Percentiles rank a stretch among this genome's conserved stretches.
Evolutionary conservation across 1,140 invertebrate species (phyloP).

Genomic region (Drosophila biarmipes): DNA sequence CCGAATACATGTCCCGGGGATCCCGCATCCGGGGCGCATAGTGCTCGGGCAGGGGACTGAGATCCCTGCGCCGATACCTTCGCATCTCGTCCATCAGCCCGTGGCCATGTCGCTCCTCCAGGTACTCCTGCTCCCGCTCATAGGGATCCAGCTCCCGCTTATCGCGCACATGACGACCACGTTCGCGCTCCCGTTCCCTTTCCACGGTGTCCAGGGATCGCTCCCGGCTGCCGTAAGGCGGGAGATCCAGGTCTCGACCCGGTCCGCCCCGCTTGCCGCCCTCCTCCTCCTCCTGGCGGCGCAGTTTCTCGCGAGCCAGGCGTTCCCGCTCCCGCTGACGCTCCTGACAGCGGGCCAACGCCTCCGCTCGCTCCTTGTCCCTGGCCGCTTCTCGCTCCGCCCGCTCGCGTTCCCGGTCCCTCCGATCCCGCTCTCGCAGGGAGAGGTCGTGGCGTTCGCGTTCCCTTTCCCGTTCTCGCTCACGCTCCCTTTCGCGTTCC

Average conservation of each 20-base stretch:
- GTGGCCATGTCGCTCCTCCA: slow-evolving; percentile 66
- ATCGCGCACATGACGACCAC: slow-evolving; percentile 49
- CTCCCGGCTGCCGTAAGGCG: slow-evolving; percentile 68
- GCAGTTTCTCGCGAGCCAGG: slow-evolving; percentile 84
- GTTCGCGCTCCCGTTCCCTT: slow-evolving; percentile 32
- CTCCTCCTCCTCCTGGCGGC: slow-evolving; percentile 84
- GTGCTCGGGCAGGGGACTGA: slow-evolving; percentile 66
- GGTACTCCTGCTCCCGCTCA: slow-evolving; percentile 76
- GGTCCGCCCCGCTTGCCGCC: slow-evolving; percentile 55
- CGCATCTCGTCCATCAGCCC: slow-evolving; percentile 71
- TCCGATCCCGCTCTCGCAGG: slow-evolving; percentile 80
- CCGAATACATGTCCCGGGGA: slow-evolving; percentile 72
- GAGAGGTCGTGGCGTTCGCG: slow-evolving; percentile 85
- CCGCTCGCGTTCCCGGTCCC: slow-evolving; percentile 66
- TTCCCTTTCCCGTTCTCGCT: slow-evolving; percentile 84
- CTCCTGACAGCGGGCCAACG: slow-evolving; percentile 86
- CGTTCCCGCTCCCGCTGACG: slow-evolving; percentile 87
- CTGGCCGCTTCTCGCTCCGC: slow-evolving; percentile 85
- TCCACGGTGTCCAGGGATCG: slow-evolving; percentile 74
- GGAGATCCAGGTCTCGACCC: slow-evolving; percentile 69
- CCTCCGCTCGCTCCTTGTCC: slow-evolving; percentile 87
- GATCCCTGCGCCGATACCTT: slow-evolving; percentile 66
- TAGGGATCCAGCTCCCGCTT: slow-evolving; percentile 73
- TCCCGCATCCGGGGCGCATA: slow-evolving; percentile 63
- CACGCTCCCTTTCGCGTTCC: slow-evolving; percentile 65